Percentiles rank a stretch among this genome's conserved stretches.
Evolutionary conservation across 2,888 invertebrate genomes (phyloP).

Genomic region (Listrodromus nycthemerus): DNA sequence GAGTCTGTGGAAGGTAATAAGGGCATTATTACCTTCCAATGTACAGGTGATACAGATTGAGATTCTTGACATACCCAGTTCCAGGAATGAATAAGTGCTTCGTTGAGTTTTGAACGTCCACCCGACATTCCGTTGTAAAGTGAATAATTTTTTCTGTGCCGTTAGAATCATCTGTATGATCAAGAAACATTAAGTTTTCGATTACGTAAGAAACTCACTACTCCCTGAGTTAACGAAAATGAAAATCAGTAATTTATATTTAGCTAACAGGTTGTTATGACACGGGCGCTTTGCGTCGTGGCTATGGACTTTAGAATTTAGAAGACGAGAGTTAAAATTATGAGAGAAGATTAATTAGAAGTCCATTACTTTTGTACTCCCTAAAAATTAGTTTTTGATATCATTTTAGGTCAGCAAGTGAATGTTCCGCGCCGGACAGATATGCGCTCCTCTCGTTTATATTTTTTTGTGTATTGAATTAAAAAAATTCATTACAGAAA

Average conservation of each 20-base stretch:
- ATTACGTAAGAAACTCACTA: neutral
- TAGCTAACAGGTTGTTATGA: neutral
- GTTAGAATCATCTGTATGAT: neutral
- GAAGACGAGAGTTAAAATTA: no score
- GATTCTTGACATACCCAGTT: neutral
- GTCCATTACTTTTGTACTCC: neutral
- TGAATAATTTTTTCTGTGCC: neutral
- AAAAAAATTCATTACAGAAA: neutral
- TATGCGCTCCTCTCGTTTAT: neutral
- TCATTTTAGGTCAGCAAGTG: no score
- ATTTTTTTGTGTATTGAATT: neutral
- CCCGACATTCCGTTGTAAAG: neutral
- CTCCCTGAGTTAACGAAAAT: neutral
- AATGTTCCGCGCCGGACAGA: no score
- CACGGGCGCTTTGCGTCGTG: no score
- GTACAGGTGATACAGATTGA: neutral
- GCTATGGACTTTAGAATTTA: no score
- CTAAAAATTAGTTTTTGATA: no score
- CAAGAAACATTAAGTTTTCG: neutral
- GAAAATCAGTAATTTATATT: neutral
- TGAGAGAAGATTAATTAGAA: no score
- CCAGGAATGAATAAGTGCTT: neutral
- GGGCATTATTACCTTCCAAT: neutral
- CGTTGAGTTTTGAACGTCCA: neutral
- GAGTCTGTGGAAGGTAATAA: neutral